Evolutionary conservation across 23 tunicate genomes (phyloP).

Genomic region (Aplidium turbinatum): DNA sequence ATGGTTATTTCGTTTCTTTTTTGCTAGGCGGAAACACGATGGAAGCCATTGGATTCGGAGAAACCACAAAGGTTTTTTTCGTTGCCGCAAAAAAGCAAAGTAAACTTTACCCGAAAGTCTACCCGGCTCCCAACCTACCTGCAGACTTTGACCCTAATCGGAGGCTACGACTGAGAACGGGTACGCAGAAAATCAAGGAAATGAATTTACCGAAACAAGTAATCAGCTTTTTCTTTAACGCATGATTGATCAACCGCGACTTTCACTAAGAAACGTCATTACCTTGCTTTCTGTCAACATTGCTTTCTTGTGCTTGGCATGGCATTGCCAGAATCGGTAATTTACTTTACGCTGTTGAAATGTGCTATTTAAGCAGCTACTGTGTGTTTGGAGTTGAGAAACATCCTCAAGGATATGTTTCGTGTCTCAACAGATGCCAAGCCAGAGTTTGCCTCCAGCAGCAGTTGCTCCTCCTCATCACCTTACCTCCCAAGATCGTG

Average conservation of each 20-base stretch:
- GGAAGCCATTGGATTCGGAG: conserved; percentile 29
- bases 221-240: too few relatives aligned
- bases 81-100: conserved; percentile 34
- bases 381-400: too few relatives aligned
- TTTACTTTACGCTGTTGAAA: too few relatives aligned
- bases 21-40: conserved; percentile 1
- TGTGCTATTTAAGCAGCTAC: too few relatives aligned
- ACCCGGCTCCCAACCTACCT: conserved; percentile 76
- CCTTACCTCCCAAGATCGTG: conserved; percentile 43
- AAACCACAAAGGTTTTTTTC: conserved; percentile 27
- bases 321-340: too few relatives aligned
- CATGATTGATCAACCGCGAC: too few relatives aligned
- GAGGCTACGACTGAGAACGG: conserved; percentile 43
- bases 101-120: conserved; percentile 38
- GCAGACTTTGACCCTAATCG: conserved; percentile 60
- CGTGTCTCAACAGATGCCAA: not conserved
- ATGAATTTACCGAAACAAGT: conserved; percentile 28
- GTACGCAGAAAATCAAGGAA: conserved; percentile 32
- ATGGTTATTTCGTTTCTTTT: not conserved
- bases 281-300: too few relatives aligned
- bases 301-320: too few relatives aligned
- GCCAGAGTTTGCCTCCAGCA: not conserved
- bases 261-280: too few relatives aligned
- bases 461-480: not conserved
- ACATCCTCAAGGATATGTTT: too few relatives aligned